These are phyloP conservation scores for Tuberolachnus salignus DNA, from an alignment of 2,888 invertebrate species.

Conservation along the genomic window DNA sequence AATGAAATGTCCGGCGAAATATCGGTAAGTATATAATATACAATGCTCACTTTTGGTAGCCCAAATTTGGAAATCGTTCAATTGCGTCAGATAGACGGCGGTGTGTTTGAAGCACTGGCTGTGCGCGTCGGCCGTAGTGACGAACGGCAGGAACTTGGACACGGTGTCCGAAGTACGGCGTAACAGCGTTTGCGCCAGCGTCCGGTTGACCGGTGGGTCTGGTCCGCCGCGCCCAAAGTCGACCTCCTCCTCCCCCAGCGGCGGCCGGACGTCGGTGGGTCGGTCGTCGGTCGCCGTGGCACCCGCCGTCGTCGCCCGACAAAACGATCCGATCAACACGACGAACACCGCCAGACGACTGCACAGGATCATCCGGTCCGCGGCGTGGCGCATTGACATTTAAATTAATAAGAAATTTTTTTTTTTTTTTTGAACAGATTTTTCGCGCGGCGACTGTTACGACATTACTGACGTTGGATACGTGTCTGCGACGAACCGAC, in stretches of 20 bases:
- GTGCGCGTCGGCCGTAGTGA: conserved; percentile 7
- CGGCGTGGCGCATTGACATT: background rate
- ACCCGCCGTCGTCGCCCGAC: background rate
- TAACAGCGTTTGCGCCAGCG: background rate
- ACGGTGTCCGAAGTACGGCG: background rate
- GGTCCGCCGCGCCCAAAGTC: background rate
- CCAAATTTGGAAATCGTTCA: conserved; percentile 48
- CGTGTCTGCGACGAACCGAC: background rate
- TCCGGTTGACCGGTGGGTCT: background rate
- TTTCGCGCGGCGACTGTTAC: background rate
- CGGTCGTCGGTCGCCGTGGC: background rate
- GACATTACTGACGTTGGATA: background rate
- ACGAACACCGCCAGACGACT: background rate
- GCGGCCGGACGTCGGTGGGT: background rate
- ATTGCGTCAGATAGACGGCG: conserved; percentile 18
- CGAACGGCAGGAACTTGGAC: conserved; percentile 32
- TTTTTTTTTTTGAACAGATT: background rate
- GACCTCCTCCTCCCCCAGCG: background rate
- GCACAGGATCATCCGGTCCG: background rate
- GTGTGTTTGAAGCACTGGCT: conserved; percentile 42
- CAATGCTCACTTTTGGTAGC: conserved; percentile 42
- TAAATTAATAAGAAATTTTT: background rate
- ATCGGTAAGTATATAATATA: no score
- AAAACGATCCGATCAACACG: background rate
- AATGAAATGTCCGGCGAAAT: no score